Base-by-base conservation (phyloP, 2,113 vertebrate genomes). In the Hippocampus zosterae region DNA sequence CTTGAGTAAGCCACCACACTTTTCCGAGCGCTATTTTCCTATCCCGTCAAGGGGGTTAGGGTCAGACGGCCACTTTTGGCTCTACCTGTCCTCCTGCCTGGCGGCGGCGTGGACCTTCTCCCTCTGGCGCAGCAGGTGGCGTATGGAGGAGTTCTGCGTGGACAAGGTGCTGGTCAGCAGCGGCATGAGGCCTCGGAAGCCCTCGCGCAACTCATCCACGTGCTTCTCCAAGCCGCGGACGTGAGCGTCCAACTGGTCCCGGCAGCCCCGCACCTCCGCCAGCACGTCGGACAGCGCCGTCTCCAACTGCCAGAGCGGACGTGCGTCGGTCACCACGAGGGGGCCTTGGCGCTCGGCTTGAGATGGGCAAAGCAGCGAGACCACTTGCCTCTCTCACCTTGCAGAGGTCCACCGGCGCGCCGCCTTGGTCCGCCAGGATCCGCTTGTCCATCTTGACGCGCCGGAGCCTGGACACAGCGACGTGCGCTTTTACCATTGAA, bases 361-460 rank as follows among this genome's bases (percentile, higher is more conserved):
- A n/a, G n/a, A 46, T 25, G 16, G 13, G 9, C 23, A 85, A 37
- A 5, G 19, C 8, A 57, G 18, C 66, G 52, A 50, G 84, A 93
- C 93, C n/a, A 93, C 92, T 87, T 79, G 74, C 77, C 82, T 83
- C 81, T 74, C 84, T 84, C 82, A 91, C 88, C 85, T 90, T 91
- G 85, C 75, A 66, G 56, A 96, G 85, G 73, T 97, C 96, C 7
- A 94, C 92, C 0, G 97, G 85, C 0, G 94, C 91, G 89, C 94
- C 96, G 4, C 93, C 93, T 81, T 97, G 96, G 76, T 96, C 95
- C 0, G 91, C 94, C 72, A 97, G 90, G 59, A 94, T 94, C 56
- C 94, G 91, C 78, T 95, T 95, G 74, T 98, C 96, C 86, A 96
- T 94, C 87, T 96, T 97, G 70, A 96, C 93, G 8, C 88, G 92